Evolutionary conservation across 2,888 invertebrate genomes (phyloP).

Genomic region (Leucozona laternaria): DNA sequence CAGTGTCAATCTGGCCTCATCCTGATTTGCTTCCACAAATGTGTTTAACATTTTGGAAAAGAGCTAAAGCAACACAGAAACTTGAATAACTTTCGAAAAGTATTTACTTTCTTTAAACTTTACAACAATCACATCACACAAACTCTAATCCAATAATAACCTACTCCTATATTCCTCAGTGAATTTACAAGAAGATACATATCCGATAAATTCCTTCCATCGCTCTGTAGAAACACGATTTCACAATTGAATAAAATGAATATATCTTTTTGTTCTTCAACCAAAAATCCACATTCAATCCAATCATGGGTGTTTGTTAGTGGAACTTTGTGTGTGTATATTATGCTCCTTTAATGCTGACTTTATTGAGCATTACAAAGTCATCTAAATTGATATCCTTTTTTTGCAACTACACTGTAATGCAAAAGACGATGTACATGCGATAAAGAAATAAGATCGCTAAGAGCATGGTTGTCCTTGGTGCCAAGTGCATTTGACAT

Average conservation of each 20-base stretch:
- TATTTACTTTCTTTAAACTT: neutral
- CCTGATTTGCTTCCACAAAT: neutral
- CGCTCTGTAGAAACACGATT: neutral
- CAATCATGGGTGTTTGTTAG: conserved; percentile 15
- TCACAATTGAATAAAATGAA: conserved; percentile 28
- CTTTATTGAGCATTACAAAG: conserved; percentile 66
- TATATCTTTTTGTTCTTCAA: conserved; percentile 23
- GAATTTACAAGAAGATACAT: neutral
- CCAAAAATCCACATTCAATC: conserved; percentile 26
- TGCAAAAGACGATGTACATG: conserved; percentile 13
- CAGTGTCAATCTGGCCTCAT: too few species aligned
- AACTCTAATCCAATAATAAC: neutral
- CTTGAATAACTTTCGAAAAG: neutral
- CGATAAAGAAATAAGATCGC: conserved; percentile 47
- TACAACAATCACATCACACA: neutral
- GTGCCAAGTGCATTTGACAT: conserved; percentile 71
- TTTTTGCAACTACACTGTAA: neutral
- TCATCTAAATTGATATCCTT: conserved; percentile 63
- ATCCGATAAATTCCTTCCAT: neutral
- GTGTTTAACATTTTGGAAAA: neutral
- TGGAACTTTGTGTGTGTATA: neutral
- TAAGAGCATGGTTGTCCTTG: conserved; percentile 23
- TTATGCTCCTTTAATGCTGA: conserved; percentile 35
- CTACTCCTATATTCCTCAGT: neutral
- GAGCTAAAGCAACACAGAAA: neutral